A percentile compares a stretch with the other conserved stretches of the same genome.
phyloP scores from a whole-genome alignment of 2,888 invertebrate genomes.

The Ophioninae sp. region DNA sequence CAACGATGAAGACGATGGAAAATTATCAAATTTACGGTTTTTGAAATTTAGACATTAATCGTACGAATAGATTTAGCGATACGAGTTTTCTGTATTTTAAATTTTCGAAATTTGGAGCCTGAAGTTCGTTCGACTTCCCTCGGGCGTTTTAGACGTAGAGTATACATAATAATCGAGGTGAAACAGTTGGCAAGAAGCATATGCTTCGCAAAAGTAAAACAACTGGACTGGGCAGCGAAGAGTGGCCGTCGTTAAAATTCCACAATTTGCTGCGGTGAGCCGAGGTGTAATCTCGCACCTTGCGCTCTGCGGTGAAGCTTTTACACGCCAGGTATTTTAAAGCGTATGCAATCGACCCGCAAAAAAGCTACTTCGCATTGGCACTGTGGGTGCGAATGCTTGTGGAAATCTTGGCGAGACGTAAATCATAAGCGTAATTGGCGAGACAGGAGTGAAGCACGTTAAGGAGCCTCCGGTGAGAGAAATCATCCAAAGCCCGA shows the following conservation, averaged over 20 bases:
- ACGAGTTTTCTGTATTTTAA: not conserved
- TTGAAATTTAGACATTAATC: not conserved
- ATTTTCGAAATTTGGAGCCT: not conserved
- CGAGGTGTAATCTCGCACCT: conserved; percentile 30
- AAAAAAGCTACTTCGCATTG: conserved; percentile 13
- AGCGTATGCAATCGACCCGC: conserved; percentile 11
- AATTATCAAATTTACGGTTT: not conserved
- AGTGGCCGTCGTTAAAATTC: conserved; percentile 26
- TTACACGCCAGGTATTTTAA: conserved; percentile 32
- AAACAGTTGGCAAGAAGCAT: not conserved
- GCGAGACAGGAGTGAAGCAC: conserved; percentile 55
- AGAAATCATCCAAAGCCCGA: conserved; percentile 51
- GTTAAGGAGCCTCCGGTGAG: conserved; percentile 47
- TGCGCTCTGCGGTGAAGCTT: conserved; percentile 18
- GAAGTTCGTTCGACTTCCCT: not conserved
- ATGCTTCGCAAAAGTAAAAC: conserved; percentile 21
- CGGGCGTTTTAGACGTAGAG: not conserved
- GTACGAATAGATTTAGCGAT: too few relatives aligned
- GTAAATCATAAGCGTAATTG: conserved; percentile 63
- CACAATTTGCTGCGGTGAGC: conserved; percentile 24
- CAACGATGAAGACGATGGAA: not conserved
- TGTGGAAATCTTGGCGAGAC: conserved; percentile 51
- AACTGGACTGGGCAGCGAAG: not conserved
- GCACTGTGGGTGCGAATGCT: conserved; percentile 47
- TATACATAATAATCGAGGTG: not conserved